Percentiles rank a stretch among this genome's conserved stretches.
Conservation (phyloP, 2,113 vertebrate species). For the Xiphophorus maculatus region DNA sequence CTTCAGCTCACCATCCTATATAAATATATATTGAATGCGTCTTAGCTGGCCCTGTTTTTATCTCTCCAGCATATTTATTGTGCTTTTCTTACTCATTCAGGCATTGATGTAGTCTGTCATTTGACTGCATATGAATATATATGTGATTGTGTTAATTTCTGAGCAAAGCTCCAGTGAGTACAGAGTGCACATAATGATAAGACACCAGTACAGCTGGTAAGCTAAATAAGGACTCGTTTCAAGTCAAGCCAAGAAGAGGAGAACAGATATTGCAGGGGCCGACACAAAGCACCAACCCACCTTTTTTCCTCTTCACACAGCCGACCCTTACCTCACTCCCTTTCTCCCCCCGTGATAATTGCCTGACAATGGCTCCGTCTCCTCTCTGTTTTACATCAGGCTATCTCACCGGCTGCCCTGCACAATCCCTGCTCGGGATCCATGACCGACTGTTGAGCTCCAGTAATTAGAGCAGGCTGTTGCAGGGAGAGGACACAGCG, state of each 20-base stretch:
- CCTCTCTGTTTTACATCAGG: slow-evolving; percentile 60
- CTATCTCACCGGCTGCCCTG: slow-evolving; percentile 35
- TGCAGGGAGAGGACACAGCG: slow-evolving; percentile 74
- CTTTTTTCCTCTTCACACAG: slow-evolving; percentile 18
- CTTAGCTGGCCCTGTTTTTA: not conserved
- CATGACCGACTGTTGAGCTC: slow-evolving; percentile 63
- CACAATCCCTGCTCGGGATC: slow-evolving; percentile 43
- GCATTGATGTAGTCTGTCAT: slow-evolving; percentile 32
- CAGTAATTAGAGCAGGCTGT: slow-evolving; percentile 75
- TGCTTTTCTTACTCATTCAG: slow-evolving; percentile 23
- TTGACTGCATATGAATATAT: not conserved
- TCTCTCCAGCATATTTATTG: slow-evolving; percentile 21
- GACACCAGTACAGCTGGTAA: slow-evolving; percentile 61
- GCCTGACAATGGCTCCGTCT: slow-evolving; percentile 53
- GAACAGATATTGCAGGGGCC: slow-evolving; percentile 58
- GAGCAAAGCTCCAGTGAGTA: slow-evolving; percentile 44
- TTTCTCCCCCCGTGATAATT: slow-evolving; percentile 49
- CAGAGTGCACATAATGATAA: slow-evolving; percentile 63
- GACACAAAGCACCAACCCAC: slow-evolving; percentile 43
- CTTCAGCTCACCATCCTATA: not conserved
- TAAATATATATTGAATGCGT: not conserved
- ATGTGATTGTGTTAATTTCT: slow-evolving; percentile 22
- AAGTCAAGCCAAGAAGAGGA: slow-evolving; percentile 66
- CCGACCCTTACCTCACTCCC: slow-evolving; percentile 61
- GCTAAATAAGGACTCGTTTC: slow-evolving; percentile 69